A percentile compares a stretch with the other conserved stretches of the same genome.
Evolutionary conservation across 1,140 invertebrate species (phyloP).

Genomic region (Anoplophora glabripennis): DNA sequence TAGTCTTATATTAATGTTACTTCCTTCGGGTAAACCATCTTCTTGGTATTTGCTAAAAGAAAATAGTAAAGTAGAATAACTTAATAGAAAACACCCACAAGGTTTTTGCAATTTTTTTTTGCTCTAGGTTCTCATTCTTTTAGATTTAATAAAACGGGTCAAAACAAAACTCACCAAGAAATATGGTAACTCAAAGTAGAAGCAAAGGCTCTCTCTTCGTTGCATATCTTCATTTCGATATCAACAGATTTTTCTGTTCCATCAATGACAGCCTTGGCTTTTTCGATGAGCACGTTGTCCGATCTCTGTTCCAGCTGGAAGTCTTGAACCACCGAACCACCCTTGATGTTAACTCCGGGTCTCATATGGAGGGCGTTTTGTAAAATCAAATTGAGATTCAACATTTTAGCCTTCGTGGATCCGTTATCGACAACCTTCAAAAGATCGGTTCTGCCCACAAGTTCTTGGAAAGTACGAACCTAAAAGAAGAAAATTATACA

Average conservation of each 20-base stretch:
- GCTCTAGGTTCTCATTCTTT: neutral
- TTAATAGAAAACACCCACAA: neutral
- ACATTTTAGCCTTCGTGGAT: conserved; percentile 73
- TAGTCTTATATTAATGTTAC: conserved; percentile 82
- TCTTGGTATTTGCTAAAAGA: conserved; percentile 80
- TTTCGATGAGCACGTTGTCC: conserved; percentile 81
- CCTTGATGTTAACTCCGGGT: conserved; percentile 87
- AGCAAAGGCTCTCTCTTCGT: conserved; percentile 89
- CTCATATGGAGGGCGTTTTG: conserved; percentile 87
- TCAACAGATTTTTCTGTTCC: conserved; percentile 65
- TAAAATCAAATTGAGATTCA: conserved; percentile 84
- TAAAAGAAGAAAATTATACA: conserved; percentile 14
- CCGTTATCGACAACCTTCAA: conserved; percentile 64
- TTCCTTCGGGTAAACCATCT: conserved; percentile 75
- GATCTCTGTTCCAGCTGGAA: conserved; percentile 88
- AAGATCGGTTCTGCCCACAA: conserved; percentile 92
- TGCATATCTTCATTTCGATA: conserved; percentile 81
- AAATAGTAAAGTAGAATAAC: conserved; percentile 7
- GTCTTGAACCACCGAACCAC: conserved; percentile 82
- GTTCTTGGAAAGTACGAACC: conserved; percentile 62
- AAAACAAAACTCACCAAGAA: conserved; percentile 67
- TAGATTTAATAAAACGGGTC: too few species aligned
- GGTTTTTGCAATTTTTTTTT: neutral
- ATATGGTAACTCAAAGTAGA: conserved; percentile 94
- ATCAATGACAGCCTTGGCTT: conserved; percentile 71